Evolutionary conservation across 2,888 invertebrate genomes (phyloP).

Genomic region (Disparrhopalites patrizii): DNA sequence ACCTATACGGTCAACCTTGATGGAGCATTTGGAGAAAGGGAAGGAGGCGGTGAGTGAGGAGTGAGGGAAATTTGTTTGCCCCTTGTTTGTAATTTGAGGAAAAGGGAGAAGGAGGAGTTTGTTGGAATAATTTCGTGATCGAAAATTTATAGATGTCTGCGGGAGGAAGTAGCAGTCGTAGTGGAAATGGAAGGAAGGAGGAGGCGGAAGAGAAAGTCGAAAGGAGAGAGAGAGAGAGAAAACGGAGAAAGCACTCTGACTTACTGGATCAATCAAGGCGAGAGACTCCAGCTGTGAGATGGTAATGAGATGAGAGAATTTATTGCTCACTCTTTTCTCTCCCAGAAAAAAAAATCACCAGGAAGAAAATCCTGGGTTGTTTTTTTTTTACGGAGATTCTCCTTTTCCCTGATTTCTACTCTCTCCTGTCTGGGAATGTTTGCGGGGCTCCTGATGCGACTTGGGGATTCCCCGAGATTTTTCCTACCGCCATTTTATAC

Average conservation of each 20-base stretch:
- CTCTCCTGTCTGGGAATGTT: too few relatives aligned
- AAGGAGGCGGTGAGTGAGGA: not conserved
- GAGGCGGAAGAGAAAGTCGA: not conserved
- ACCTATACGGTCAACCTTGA: too few relatives aligned
- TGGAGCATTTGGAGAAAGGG: not conserved
- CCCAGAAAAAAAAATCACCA: too few relatives aligned
- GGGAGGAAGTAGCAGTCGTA: not conserved
- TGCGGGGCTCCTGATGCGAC: too few relatives aligned
- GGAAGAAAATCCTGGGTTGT: too few relatives aligned
- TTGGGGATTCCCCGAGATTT: too few relatives aligned
- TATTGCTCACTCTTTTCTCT: too few relatives aligned
- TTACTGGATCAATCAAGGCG: constrained; percentile 44
- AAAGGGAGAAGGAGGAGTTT: not conserved
- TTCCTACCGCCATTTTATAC: too few relatives aligned
- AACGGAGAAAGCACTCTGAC: constrained; percentile 29
- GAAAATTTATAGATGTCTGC: not conserved
- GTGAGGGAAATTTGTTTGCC: not conserved
- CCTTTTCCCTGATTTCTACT: too few relatives aligned
- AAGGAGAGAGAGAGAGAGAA: not conserved
- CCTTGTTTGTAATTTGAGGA: not conserved
- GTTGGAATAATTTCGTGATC: not conserved
- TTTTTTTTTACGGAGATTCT: too few relatives aligned
- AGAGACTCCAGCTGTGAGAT: constrained; percentile 43
- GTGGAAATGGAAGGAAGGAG: not conserved
- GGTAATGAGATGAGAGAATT: constrained; percentile 45